Evolutionary conservation across 1,140 invertebrate species (phyloP).

Genomic region (Drosophila ficusphila): DNA sequence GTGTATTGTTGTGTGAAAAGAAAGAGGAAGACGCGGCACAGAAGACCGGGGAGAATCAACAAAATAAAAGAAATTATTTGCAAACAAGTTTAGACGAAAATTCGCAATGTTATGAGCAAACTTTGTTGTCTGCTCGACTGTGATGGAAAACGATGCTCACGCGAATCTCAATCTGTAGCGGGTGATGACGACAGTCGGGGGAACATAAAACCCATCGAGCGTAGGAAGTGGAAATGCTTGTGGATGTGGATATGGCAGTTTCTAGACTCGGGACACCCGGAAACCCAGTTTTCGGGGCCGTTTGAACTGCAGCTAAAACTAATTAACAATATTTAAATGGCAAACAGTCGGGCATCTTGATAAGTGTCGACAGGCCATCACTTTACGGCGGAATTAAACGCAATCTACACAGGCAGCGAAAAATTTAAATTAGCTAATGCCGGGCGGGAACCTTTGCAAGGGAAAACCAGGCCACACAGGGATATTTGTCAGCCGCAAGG

Average conservation of each 20-base stretch:
- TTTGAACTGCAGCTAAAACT: conserved; percentile 47
- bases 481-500: conserved; percentile 57
- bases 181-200: conserved; percentile 59
- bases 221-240: conserved; percentile 11
- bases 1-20: conserved; percentile 80
- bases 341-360: conserved; percentile 60
- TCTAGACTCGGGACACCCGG: neutral
- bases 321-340: conserved; percentile 79
- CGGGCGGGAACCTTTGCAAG: conserved; percentile 18
- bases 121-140: conserved; percentile 65
- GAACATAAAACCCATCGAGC: conserved; percentile 42
- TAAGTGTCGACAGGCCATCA: conserved; percentile 61
- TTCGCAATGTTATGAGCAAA: conserved; percentile 80
- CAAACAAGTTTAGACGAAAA: conserved; percentile 81
- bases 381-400: conserved; percentile 67
- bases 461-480: conserved; percentile 37
- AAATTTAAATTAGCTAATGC: conserved; percentile 78
- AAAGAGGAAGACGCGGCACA: conserved; percentile 36
- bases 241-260: conserved; percentile 4
- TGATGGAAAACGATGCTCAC: conserved; percentile 48
- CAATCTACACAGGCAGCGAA: conserved; percentile 48
- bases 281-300: conserved; percentile 11
- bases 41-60: conserved; percentile 54
- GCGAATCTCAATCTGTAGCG: conserved; percentile 16
- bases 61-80: conserved; percentile 83